Base-by-base conservation (phyloP, 1,140 invertebrate species). In the Batillaria attramentaria region DNA sequence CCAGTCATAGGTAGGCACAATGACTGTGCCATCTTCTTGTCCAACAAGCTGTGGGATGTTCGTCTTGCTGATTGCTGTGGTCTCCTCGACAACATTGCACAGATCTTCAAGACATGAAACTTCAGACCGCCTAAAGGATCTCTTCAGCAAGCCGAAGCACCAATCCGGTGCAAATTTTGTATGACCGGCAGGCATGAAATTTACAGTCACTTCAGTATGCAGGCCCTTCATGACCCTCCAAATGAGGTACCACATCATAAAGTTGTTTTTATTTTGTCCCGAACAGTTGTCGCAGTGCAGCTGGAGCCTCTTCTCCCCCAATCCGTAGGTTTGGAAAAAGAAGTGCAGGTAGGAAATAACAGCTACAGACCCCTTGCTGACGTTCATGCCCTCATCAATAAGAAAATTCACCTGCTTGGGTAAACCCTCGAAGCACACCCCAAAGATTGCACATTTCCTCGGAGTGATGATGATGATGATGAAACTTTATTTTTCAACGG, bases 161-260 rank as follows among this genome's bases (percentile, higher is more conserved):
- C 33, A 24, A 5, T 66, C 31, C 33, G 31, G 62, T 8, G 31
- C 16, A 24, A 66, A 66, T 35, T 66, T 66, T 3, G 62, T 66
- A 35, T 31, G 82, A 80, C 82, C 86, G 85, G 72, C 78, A 81
- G 82, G 75, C 75, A 86, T 78, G 60, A 86, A 85, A 37, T 82
- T 83, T 24, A 81, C 62, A 24, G 72, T 18, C 13, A 83, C 62
- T 4, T 43, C 16, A 50, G 37, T 74, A 43, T 84, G 81, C 10
- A 66, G 62, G 5, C 62, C 31, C 28, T 28, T 31, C 62, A 37
- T 31, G 31, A 66, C 33, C 33, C 31, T 31, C 62, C 31, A 66
- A 8, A 35, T 35, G 8, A 66, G 13, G 33, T 66, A 35, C n/a
- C n/a, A 66, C 28, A 66, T 13, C 4, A 66, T 6, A 5, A 8